A percentile compares a stretch with the other conserved stretches of the same genome.
Conservation (phyloP, 2,797 vertebrate genomes). For the Rhynchotus rufescens region DNA sequence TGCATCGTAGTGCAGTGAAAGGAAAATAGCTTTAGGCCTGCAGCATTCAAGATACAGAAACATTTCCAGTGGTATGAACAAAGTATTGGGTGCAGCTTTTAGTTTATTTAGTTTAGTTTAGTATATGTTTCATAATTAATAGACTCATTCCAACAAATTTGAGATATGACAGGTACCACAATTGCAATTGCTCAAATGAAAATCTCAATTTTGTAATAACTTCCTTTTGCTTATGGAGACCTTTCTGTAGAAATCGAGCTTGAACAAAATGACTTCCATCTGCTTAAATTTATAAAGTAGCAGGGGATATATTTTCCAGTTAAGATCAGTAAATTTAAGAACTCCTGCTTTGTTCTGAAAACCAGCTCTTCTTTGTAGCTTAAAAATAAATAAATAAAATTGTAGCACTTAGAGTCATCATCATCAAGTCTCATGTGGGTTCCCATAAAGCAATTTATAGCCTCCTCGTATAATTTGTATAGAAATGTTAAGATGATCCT, state of each 20-base stretch:
- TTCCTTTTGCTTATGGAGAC: neutral
- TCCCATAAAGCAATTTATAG: constrained; percentile 54
- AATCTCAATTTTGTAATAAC: neutral
- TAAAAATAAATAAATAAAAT: constrained; percentile 57
- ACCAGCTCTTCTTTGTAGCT: neutral
- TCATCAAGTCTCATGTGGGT: constrained; percentile 42
- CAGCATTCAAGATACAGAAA: constrained; percentile 28
- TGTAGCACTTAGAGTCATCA: constrained; percentile 25
- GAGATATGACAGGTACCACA: neutral
- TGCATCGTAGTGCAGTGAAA: constrained; percentile 27
- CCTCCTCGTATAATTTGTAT: constrained; percentile 43
- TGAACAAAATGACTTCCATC: neutral
- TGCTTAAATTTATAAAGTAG: constrained; percentile 2
- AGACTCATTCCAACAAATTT: neutral
- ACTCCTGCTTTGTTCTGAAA: neutral
- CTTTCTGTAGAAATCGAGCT: constrained; percentile 4
- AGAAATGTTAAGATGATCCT: constrained; percentile 37
- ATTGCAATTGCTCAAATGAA: neutral
- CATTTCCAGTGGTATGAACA: neutral
- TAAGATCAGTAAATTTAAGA: constrained; percentile 31
- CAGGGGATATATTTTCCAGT: constrained; percentile 22
- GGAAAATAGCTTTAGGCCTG: constrained; percentile 45
- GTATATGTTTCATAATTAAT: neutral
- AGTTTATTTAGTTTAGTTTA: neutral
- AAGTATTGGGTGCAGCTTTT: neutral